Conservation (phyloP, 1,140 invertebrate genomes). For the Philotrypesis tridentata region DNA sequence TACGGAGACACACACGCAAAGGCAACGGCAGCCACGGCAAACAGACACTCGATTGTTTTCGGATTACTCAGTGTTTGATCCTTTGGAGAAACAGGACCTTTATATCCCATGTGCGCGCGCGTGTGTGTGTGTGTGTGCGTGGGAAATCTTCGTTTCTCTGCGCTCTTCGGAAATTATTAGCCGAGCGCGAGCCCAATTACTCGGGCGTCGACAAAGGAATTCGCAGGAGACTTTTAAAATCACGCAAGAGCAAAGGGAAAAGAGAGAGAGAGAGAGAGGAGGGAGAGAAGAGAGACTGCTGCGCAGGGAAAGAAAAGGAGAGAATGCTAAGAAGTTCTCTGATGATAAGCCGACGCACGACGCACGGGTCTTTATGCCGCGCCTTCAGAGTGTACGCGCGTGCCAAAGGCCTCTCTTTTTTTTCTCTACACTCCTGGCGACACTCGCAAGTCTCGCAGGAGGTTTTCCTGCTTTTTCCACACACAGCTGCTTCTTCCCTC, state of each 20-base stretch:
- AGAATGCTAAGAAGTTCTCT: constrained; percentile 15
- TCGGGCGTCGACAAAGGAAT: constrained; percentile 13
- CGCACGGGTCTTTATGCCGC: not conserved
- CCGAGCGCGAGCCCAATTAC: constrained; percentile 14
- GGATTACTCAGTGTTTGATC: not conserved
- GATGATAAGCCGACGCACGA: constrained; percentile 25
- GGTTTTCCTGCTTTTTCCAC: not conserved
- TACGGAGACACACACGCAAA: not conserved
- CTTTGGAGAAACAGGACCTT: not conserved
- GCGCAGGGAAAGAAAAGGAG: constrained; percentile 1
- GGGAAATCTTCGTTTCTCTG: not conserved
- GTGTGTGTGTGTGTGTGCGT: too few species aligned
- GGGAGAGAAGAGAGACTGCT: constrained; percentile 5
- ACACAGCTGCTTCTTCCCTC: not conserved
- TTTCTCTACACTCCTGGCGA: not conserved
- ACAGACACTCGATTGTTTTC: not conserved
- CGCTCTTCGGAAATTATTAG: not conserved
- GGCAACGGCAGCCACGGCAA: not conserved
- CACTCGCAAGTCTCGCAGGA: not conserved
- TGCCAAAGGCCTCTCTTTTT: not conserved
- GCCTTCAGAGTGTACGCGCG: not conserved
- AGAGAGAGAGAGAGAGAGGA: too few species aligned
- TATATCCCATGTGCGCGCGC: too few species aligned
- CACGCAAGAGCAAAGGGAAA: not conserved
- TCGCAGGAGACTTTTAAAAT: constrained; percentile 30